Conservation (phyloP, 2,797 vertebrate species). For the Danio jaintianensis region DNA sequence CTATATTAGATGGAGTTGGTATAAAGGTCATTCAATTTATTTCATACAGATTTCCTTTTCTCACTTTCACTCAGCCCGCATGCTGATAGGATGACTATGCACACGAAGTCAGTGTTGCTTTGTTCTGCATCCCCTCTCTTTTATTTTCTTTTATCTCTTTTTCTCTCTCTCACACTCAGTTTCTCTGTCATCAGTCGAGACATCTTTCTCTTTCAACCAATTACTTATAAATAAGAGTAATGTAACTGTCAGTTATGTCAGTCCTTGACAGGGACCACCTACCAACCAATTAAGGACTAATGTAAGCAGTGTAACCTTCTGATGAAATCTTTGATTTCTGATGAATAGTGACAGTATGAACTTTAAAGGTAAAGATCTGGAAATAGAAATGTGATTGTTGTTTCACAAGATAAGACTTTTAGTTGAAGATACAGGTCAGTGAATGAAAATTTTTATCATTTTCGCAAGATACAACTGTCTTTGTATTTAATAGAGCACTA, state of each 20-base stretch:
- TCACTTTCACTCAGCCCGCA: conserved; percentile 41
- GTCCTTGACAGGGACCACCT: conserved; percentile 24
- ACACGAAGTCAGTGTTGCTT: conserved; percentile 16
- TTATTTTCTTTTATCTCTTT: background rate
- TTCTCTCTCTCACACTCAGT: background rate
- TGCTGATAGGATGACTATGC: conserved; percentile 44
- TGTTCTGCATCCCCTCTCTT: background rate
- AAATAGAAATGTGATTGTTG: background rate
- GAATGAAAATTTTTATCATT: background rate
- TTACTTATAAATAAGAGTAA: conserved; percentile 32
- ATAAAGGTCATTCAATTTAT: conserved; percentile 64
- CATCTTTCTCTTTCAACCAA: conserved; percentile 23
- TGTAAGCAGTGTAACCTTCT: background rate
- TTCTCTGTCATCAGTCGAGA: background rate
- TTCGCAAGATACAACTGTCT: background rate
- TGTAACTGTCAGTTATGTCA: conserved; percentile 16
- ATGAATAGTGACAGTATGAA: background rate
- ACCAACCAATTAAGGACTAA: conserved; percentile 14
- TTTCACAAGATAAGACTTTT: background rate
- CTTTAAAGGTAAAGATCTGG: background rate
- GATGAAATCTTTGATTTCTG: conserved; percentile 3
- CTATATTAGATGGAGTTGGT: conserved; percentile 53
- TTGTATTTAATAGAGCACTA: background rate
- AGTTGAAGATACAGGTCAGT: background rate
- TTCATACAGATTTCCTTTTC: conserved; percentile 54